Evolutionary conservation across 2,888 invertebrate genomes (phyloP).

Genomic region (Drosophila tripunctata): DNA sequence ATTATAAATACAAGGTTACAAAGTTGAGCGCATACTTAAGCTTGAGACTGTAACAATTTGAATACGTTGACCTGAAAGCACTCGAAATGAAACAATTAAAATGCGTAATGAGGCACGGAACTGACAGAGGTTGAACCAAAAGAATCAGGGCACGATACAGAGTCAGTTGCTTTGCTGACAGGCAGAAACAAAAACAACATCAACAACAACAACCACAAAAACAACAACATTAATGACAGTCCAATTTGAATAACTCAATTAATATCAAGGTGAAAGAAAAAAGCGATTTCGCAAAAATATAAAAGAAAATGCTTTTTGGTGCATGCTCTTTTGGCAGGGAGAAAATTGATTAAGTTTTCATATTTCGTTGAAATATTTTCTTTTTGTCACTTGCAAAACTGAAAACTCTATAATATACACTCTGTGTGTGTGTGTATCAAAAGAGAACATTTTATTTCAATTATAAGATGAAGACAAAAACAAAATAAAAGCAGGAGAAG

Average conservation of each 20-base stretch:
- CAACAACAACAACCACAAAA: constrained; percentile 18
- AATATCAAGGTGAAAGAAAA: constrained; percentile 40
- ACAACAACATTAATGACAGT: constrained; percentile 17
- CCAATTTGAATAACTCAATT: constrained; percentile 58
- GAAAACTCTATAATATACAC: constrained; percentile 13
- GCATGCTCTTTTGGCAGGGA: not conserved
- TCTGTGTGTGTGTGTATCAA: no score
- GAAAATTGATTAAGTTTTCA: constrained; percentile 35
- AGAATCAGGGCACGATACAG: not conserved
- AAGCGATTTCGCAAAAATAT: constrained; percentile 6
- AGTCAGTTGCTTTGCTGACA: constrained; percentile 11
- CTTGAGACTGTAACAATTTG: not conserved
- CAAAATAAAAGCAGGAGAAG: not conserved
- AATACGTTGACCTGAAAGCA: constrained; percentile 16
- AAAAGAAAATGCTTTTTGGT: not conserved
- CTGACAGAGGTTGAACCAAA: constrained; percentile 8
- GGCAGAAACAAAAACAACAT: constrained; percentile 20
- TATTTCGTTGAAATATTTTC: constrained; percentile 9
- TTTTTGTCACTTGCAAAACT: constrained; percentile 1
- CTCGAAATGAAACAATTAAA: constrained; percentile 63
- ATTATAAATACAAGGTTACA: not conserved
- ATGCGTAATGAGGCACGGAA: constrained; percentile 37
- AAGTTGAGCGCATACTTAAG: not conserved
- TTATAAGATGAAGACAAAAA: constrained; percentile 36
- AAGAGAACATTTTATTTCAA: constrained; percentile 45